Conservation (phyloP, 64 coral and sea anemone species). For the Cladopsammia gracilis region DNA sequence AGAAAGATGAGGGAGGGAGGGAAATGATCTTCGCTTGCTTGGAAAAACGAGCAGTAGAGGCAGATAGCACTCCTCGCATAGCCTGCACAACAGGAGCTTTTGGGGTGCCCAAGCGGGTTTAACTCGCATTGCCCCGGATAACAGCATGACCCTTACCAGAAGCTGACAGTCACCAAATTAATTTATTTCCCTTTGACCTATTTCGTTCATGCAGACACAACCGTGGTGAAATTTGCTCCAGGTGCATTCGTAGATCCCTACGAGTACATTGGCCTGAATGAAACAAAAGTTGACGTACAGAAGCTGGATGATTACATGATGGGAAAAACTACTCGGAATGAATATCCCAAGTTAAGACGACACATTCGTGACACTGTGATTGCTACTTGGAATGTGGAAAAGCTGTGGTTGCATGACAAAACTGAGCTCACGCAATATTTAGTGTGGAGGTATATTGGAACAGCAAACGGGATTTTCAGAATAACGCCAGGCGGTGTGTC, state of each 20-base stretch:
- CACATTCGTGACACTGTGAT: constrained; percentile 61
- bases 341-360: neutral
- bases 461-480: constrained; percentile 65
- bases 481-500: constrained; percentile 22
- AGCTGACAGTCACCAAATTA: too few relatives aligned
- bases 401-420: constrained; percentile 55
- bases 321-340: neutral
- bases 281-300: neutral
- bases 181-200: too few relatives aligned
- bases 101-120: too few relatives aligned
- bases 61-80: too few relatives aligned
- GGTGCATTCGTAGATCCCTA: constrained; percentile 50
- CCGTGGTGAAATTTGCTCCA: constrained; percentile 62
- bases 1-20: too few relatives aligned
- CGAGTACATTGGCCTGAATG: constrained; percentile 42
- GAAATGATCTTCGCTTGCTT: too few relatives aligned
- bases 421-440: constrained; percentile 32
- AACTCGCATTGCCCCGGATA: too few relatives aligned
- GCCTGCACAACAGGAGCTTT: too few relatives aligned
- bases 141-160: too few relatives aligned
- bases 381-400: constrained; percentile 48
- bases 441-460: constrained; percentile 79
- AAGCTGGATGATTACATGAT: neutral
- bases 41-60: too few relatives aligned
- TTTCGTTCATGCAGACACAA: constrained; percentile 22